Evolutionary conservation across 2,113 vertebrate species (phyloP).

Genomic region (Euleptes europaea): DNA sequence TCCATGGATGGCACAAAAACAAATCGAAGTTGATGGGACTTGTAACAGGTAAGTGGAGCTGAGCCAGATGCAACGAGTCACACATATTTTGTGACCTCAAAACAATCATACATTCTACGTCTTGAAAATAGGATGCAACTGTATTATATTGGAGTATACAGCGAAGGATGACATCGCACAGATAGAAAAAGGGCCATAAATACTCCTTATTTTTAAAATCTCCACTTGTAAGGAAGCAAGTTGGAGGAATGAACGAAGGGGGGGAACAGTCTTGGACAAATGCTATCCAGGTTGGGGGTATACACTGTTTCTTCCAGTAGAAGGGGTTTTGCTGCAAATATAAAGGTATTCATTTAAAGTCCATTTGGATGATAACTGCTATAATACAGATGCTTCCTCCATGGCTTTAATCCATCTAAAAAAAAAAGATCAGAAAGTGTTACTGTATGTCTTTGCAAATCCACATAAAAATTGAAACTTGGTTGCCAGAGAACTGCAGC

Average conservation of each 20-base stretch:
- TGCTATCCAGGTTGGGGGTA: conserved; percentile 44
- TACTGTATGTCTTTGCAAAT: neutral
- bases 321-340: conserved; percentile 37
- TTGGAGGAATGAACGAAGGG: conserved; percentile 3
- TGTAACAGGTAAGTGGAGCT: conserved; percentile 36
- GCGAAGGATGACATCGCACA: conserved; percentile 35
- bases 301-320: conserved; percentile 42
- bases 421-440: conserved; percentile 5
- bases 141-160: conserved; percentile 40
- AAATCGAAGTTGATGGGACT: conserved; percentile 26
- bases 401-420: conserved; percentile 90
- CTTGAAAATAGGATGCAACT: conserved; percentile 38
- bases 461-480: neutral
- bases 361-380: conserved; percentile 72
- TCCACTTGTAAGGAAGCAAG: conserved; percentile 37
- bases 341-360: conserved; percentile 56
- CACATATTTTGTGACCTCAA: conserved; percentile 35
- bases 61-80: conserved; percentile 35
- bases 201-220: conserved; percentile 52
- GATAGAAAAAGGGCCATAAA: conserved; percentile 60
- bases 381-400: conserved; percentile 95
- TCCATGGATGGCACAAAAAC: conserved; percentile 45
- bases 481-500: neutral
- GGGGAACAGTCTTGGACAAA: conserved; percentile 22
- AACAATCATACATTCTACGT: conserved; percentile 34